Evolutionary conservation across 1,140 invertebrate genomes (phyloP).

Genomic region (Andrena cerasifolii): DNA sequence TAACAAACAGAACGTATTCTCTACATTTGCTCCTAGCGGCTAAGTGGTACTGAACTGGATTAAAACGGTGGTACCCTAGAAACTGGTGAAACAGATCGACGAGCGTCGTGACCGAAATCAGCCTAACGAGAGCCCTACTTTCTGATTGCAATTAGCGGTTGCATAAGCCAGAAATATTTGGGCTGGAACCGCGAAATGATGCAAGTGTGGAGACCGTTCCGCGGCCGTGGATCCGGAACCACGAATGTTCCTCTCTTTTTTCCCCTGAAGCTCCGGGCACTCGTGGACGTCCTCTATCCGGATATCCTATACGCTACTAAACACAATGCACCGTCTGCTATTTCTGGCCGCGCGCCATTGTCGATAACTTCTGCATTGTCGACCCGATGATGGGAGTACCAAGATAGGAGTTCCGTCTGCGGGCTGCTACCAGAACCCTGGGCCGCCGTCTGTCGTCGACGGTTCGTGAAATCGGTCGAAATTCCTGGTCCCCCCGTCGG

Average conservation of each 20-base stretch:
- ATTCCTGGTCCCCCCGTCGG: constrained; percentile 23
- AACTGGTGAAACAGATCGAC: neutral
- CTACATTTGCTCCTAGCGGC: too few relatives aligned
- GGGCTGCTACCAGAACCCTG: constrained; percentile 39
- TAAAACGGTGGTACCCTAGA: too few relatives aligned
- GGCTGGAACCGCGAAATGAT: constrained; percentile 24
- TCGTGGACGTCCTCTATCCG: constrained; percentile 47
- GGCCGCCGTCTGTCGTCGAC: constrained; percentile 47
- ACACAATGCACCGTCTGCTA: constrained; percentile 74
- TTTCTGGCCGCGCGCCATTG: constrained; percentile 75
- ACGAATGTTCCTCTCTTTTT: constrained; percentile 41
- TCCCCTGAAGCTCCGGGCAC: constrained; percentile 16
- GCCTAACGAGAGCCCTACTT: constrained; percentile 24
- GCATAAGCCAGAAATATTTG: constrained; percentile 38
- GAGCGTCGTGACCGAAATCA: constrained; percentile 13
- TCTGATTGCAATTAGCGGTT: constrained; percentile 49
- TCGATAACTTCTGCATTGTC: constrained; percentile 74
- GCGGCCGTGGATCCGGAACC: constrained; percentile 22
- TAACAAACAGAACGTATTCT: too few relatives aligned
- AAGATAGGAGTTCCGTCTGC: constrained; percentile 62
- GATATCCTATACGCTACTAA: constrained; percentile 69
- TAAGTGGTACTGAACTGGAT: too few relatives aligned
- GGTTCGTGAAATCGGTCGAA: constrained; percentile 63
- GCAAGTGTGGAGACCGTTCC: constrained; percentile 16
- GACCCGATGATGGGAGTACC: constrained; percentile 65